These are phyloP conservation scores for Tribolium castaneum DNA, from an alignment of 1,140 invertebrate species.

Conservation along the genomic window DNA sequence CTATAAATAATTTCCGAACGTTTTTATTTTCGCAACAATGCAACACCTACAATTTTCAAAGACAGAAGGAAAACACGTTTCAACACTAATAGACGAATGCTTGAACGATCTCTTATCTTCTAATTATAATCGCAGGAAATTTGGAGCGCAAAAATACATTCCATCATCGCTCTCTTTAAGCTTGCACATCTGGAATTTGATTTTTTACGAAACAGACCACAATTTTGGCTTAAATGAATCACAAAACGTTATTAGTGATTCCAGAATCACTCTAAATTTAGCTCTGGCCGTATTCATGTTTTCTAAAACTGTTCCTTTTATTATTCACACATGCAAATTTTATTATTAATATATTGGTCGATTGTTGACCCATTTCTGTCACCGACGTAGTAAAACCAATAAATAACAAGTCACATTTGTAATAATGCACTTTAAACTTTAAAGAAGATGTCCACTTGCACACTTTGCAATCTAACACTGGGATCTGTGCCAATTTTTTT, in stretches of 20 bases:
- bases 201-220: too few species aligned
- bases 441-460: background rate
- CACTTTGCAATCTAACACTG: background rate
- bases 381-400: background rate
- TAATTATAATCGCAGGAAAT: too few species aligned
- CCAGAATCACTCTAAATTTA: background rate
- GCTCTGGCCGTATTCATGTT: background rate
- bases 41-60: too few species aligned
- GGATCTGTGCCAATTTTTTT: background rate
- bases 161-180: background rate
- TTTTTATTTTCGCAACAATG: too few species aligned
- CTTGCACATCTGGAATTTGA: too few species aligned
- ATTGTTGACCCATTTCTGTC: background rate
- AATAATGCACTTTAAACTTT: background rate
- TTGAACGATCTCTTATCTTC: too few species aligned
- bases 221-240: too few species aligned
- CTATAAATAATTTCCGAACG: too few species aligned
- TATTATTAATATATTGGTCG: background rate
- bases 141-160: background rate
- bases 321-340: background rate
- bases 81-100: too few species aligned
- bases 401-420: background rate
- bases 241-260: background rate
- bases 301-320: background rate
- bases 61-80: too few species aligned